A percentile compares a stretch with the other conserved stretches of the same genome.
phyloP scores from a whole-genome alignment of 2,888 invertebrate species.

The Anoplius nigerrimus region DNA sequence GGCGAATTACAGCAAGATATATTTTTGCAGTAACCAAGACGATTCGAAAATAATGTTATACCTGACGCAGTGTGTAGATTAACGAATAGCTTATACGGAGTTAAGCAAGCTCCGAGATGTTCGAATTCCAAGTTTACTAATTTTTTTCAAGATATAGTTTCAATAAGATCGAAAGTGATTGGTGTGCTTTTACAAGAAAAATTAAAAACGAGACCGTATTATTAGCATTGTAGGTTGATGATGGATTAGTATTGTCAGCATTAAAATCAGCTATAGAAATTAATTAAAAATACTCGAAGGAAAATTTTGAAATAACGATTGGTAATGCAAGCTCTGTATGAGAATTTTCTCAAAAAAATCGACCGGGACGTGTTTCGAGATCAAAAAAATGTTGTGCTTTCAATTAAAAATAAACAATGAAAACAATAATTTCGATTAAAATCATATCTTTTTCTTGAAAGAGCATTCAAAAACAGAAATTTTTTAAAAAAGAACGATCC shows the following conservation, averaged over 20 bases:
- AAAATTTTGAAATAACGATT: background rate
- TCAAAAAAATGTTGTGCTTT: no score
- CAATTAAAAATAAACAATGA: no score
- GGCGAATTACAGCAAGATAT: background rate
- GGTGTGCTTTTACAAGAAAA: background rate
- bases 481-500: no score
- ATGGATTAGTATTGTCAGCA: background rate
- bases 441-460: no score
- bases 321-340: background rate
- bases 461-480: no score
- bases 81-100: background rate
- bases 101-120: slow-evolving; percentile 1
- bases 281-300: background rate
- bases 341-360: no score
- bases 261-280: background rate
- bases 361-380: background rate
- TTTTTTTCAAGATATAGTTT: background rate
- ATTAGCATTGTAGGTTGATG: background rate
- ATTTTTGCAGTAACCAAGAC: background rate
- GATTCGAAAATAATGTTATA: background rate
- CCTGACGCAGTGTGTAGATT: background rate
- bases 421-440: no score
- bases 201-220: background rate
- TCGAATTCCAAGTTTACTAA: background rate
- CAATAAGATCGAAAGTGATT: background rate